phyloP scores from a whole-genome alignment of 2,113 vertebrate genomes.

The Jaculus jaculus region DNA sequence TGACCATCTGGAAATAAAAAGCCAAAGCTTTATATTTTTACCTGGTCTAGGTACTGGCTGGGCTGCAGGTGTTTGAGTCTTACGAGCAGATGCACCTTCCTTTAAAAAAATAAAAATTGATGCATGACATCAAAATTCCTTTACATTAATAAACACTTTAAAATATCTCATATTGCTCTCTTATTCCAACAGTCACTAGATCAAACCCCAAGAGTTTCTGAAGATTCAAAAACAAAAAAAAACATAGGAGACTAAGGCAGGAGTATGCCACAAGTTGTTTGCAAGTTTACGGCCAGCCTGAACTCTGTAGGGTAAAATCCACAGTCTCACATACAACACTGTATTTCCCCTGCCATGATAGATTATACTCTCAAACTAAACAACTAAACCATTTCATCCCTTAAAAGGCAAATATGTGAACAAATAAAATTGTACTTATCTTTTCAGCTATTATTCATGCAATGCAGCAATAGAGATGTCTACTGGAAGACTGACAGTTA shows the following conservation, averaged over 20 bases:
- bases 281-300: background rate
- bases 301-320: background rate
- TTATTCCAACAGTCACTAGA: background rate
- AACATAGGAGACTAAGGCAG: background rate
- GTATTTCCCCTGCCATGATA: background rate
- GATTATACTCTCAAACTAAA: background rate
- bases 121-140: background rate
- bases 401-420: background rate
- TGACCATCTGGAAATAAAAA: background rate
- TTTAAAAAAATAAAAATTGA: conserved; percentile 80
- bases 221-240: background rate
- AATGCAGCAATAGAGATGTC: background rate
- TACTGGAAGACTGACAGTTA: background rate
- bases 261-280: background rate
- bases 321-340: too few relatives aligned
- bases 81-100: conserved; percentile 98
- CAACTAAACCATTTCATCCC: background rate
- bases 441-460: background rate
- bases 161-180: background rate
- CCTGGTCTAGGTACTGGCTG: conserved; percentile 98
- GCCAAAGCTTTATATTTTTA: conserved; percentile 68
- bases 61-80: conserved; percentile 95
- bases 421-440: background rate
- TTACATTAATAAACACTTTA: conserved; percentile 27
- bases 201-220: background rate